Evolutionary conservation across 2,113 vertebrate species (phyloP).

Genomic region (Rhizomys pruinosus): DNA sequence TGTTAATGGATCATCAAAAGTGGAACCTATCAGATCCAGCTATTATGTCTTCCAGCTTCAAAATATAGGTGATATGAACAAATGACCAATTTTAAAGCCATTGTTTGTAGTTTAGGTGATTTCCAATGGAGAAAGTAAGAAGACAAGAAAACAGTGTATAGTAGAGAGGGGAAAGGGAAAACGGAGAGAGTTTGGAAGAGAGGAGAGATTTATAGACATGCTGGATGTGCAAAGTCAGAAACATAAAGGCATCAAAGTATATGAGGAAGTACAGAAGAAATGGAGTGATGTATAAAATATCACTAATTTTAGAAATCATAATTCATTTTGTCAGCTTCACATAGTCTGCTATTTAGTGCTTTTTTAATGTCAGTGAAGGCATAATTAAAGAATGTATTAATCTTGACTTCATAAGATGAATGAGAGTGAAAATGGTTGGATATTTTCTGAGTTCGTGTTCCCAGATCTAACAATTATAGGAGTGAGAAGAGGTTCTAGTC

Average conservation of each 20-base stretch:
- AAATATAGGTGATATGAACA: slow-evolving; percentile 87
- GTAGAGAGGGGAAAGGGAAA: neutral
- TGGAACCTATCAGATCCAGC: slow-evolving; percentile 74
- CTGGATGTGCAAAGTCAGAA: slow-evolving; percentile 1
- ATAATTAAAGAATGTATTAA: neutral
- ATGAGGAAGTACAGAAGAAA: neutral
- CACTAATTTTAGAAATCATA: slow-evolving; percentile 37
- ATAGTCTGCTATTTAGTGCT: neutral
- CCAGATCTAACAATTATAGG: slow-evolving; percentile 1
- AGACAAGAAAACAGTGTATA: neutral
- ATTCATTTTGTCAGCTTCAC: slow-evolving; percentile 16
- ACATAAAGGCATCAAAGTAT: neutral
- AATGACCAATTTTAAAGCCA: neutral
- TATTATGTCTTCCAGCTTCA: slow-evolving; percentile 89
- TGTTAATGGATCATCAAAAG: slow-evolving; percentile 88
- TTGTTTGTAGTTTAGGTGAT: neutral
- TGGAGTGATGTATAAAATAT: neutral
- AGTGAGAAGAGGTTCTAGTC: neutral
- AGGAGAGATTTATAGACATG: neutral
- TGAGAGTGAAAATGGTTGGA: neutral
- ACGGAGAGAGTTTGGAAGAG: neutral
- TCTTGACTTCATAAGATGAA: neutral
- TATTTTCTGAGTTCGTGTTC: slow-evolving; percentile 23
- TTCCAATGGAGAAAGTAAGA: neutral
- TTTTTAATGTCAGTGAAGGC: neutral